Evolutionary conservation across 2,797 vertebrate genomes (phyloP).

Genomic region (Arctocebus calabarensis): DNA sequence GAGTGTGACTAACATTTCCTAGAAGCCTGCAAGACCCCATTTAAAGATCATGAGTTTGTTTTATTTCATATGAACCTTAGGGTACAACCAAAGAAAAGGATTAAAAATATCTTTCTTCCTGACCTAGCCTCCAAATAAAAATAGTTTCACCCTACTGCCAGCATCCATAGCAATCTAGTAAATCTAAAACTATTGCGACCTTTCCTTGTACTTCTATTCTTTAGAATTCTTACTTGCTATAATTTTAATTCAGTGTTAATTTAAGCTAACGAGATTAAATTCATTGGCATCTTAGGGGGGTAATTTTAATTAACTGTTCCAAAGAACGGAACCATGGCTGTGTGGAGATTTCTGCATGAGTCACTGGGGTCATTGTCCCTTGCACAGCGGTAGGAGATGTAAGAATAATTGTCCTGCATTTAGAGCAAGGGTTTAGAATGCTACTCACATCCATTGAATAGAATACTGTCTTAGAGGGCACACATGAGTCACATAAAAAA

Average conservation of each 20-base stretch:
- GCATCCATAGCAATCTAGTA: neutral
- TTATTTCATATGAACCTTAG: neutral
- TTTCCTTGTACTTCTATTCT: slow-evolving; percentile 51
- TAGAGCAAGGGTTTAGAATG: slow-evolving; percentile 48
- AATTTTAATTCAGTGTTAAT: slow-evolving; percentile 60
- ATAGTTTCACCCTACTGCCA: neutral
- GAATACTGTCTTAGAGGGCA: slow-evolving; percentile 51
- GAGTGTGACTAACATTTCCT: neutral
- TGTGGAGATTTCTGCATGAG: slow-evolving; percentile 39
- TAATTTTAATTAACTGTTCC: slow-evolving; percentile 69
- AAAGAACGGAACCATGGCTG: slow-evolving; percentile 41
- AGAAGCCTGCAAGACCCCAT: neutral
- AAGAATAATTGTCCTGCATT: slow-evolving; percentile 62
- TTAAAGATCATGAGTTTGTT: neutral
- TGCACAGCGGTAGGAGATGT: neutral
- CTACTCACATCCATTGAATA: slow-evolving; percentile 43
- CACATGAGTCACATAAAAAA: slow-evolving; percentile 11
- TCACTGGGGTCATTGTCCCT: slow-evolving; percentile 58
- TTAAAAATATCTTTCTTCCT: neutral
- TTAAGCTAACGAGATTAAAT: slow-evolving; percentile 71
- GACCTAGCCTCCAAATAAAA: slow-evolving; percentile 44
- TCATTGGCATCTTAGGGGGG: slow-evolving; percentile 14
- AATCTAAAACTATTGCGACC: slow-evolving; percentile 43
- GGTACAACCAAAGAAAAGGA: neutral
- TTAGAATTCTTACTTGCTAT: slow-evolving; percentile 51